Evolutionary conservation across 2,113 vertebrate genomes (phyloP), one percentile per base, ranked within the genome.

Genomic region (Platysteira castanea): DNA sequence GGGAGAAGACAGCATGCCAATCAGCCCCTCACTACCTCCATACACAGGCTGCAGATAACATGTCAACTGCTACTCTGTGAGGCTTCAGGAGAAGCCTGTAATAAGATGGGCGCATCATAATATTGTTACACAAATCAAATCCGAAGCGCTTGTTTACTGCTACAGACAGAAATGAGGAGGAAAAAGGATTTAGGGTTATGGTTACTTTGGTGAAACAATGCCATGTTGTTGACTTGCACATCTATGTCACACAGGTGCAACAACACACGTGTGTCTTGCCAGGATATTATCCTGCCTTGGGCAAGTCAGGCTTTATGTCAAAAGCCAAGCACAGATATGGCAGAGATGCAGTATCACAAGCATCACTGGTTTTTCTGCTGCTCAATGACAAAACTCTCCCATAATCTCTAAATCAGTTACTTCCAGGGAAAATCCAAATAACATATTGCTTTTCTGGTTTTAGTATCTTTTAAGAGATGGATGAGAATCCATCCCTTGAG

Each of bases 201-300:
- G 27, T 28, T 28, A 27, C 37, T 77, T 41, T 37, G 74, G 46
- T 15, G 53, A 65, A 87, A 50, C 33, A 39, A 73, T 4, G 5
- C 44, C 37, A 37, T 1, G 0, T 7, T 44, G 31, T 31, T 81
- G 76, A 56, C 21, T 49, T 50, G 42, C 35, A 50, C 24, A 60
- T 56, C 56, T 26, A 13, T 0, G 0, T 60, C 23, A 56, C 8
- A 1, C 27, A 70, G 33, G 22, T 7, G 3, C 26, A 61, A 35
- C 17, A 63, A n/a, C 15, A 77, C 13, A 18, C 0, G 0, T 1
- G 2, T 15, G 42, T 16, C 35, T 68, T 44, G 30, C 60, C 3
- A 2, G 39, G 44, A 53, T 30, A 53, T 33, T 12, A 20, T 15
- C 19, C 18, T 0, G 2, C 70, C 78, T 56, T 13, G 49, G 70